A percentile compares a stretch with the other conserved stretches of the same genome.
Conservation (phyloP, 1,140 invertebrate species). For the Tenebrio molitor region DNA sequence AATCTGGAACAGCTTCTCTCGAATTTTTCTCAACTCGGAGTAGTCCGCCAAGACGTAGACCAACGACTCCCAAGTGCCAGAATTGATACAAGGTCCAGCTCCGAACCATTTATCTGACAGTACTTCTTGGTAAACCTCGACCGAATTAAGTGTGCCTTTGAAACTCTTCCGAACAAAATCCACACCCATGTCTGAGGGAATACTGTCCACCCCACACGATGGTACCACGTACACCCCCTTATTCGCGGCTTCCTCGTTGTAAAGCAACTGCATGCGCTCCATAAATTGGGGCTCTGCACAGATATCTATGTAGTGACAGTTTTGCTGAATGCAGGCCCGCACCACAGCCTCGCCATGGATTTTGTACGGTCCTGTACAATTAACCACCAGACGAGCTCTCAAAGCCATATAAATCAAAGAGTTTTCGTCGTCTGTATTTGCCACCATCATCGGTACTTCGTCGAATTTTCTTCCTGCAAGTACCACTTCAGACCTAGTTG, state of each 20-base stretch:
- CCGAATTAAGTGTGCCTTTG: constrained; percentile 78
- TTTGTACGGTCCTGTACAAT: constrained; percentile 90
- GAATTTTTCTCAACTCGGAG: constrained; percentile 73
- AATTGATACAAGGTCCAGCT: constrained; percentile 70
- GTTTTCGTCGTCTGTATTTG: constrained; percentile 79
- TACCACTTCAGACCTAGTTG: neutral
- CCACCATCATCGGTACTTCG: constrained; percentile 78
- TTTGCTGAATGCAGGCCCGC: constrained; percentile 84
- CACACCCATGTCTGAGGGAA: constrained; percentile 88
- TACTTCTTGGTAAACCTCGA: constrained; percentile 78
- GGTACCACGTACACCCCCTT: constrained; percentile 83
- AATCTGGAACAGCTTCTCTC: constrained; percentile 75
- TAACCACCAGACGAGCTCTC: constrained; percentile 80
- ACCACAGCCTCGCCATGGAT: constrained; percentile 92
- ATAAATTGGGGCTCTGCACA: constrained; percentile 90
- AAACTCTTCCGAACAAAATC: constrained; percentile 81
- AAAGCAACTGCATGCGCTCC: constrained; percentile 86
- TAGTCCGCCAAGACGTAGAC: constrained; percentile 74
- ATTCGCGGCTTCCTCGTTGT: constrained; percentile 81
- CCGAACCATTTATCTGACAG: constrained; percentile 58
- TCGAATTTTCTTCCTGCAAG: neutral
- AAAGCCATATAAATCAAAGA: constrained; percentile 82
- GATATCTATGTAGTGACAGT: constrained; percentile 90
- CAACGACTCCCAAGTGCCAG: constrained; percentile 85
- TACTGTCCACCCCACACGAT: constrained; percentile 90